These are phyloP conservation scores for mouse (Mus musculus) DNA, from an alignment of 2,113 vertebrate species.

Conservation along the genomic window GRCm39 chr4:17185001-17185500, in stretches of 20 bases:
- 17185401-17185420: neutral
- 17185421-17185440: neutral
- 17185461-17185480: neutral
- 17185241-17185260: neutral
- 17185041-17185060: neutral
- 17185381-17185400: neutral
- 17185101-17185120: neutral
- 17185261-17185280: neutral
- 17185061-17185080: neutral
- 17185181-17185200: neutral
- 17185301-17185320: neutral
- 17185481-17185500: too few relatives aligned
- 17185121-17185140: neutral
- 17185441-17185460: too few relatives aligned
- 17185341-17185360: neutral
- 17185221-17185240: neutral
- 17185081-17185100: neutral
- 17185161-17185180: neutral
- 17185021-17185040: neutral
- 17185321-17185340: neutral
- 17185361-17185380: neutral
- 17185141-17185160: neutral
- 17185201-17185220: neutral
- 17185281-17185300: neutral
- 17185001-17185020: neutral